Base-by-base conservation (phyloP, 1,140 invertebrate species). In the Alviniconcha marisindica region DNA sequence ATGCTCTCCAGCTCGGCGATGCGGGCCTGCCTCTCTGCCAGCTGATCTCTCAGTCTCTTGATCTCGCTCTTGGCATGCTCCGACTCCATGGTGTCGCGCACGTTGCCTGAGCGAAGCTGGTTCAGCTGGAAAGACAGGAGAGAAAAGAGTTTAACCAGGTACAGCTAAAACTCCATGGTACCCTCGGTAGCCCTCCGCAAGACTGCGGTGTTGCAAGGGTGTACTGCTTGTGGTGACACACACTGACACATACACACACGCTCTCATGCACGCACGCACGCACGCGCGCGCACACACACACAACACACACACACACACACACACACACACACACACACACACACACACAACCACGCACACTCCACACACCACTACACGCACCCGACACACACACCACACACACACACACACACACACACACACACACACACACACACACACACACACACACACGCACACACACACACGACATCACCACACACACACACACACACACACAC, bases 61-160 rank as follows among this genome's bases (percentile, higher is more conserved):
- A 91, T 89, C 85, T 94, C 94, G 77, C 94, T 94, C 76, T 93
- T 93, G 36, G 91, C 85, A 84, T 94, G 93, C 12, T 89, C 90
- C 38, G 93, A 89, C 84, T 94, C 94, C 92, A 94, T 93, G 88
- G 93, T 94, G 81, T 94, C 93, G 44, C 92, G 92, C 40, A 92
- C 93, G 51, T 92, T 92, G 80, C 93, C 94, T 56, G 93, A 93
- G 63, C 93, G 93, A 87, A 94, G 92, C 87, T 94, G 93, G 90
- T 94, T 93, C 42, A 94, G 90, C 92, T 93, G 82, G 73, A 85
- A 84, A 56, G n/a, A n/a, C n/a, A n/a, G n/a, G n/a, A n/a, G n/a
- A n/a, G 60, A 44, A 66, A 14, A 54, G n/a, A 84, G 31, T 3
- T 44, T 51, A 48, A 24, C 18, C 15, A 36, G 33, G n/a, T 31